phyloP scores from a whole-genome alignment of 1,140 invertebrate genomes.

The Eulimnadia texana region DNA sequence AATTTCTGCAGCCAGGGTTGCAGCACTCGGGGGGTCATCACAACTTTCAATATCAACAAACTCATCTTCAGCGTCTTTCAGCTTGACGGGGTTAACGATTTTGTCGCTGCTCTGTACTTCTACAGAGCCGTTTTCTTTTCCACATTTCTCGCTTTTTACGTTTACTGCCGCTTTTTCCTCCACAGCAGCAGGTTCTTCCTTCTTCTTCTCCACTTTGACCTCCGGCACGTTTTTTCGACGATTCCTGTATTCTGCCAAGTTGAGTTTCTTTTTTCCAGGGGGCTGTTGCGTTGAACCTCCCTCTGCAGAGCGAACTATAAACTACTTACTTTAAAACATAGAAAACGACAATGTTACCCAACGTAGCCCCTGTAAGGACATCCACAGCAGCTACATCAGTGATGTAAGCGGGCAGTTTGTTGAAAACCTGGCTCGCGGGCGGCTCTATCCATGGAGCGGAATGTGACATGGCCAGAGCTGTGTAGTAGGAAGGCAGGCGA shows the following conservation, averaged over 20 bases:
- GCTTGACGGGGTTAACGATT: conserved; percentile 6
- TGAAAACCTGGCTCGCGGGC: conserved; percentile 14
- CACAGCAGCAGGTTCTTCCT: conserved; percentile 20
- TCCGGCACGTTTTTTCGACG: conserved; percentile 23
- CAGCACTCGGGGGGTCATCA: neutral
- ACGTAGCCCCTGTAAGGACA: conserved; percentile 23
- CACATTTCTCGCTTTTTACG: neutral
- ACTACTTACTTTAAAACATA: conserved; percentile 12
- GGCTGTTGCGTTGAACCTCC: neutral
- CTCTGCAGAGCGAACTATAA: neutral
- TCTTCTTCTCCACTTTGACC: conserved; percentile 14
- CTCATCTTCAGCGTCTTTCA: neutral
- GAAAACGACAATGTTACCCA: conserved; percentile 18
- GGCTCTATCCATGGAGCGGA: conserved; percentile 5
- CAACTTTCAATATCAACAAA: neutral
- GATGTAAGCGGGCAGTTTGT: conserved; percentile 23
- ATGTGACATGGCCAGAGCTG: conserved; percentile 4
- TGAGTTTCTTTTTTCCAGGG: conserved; percentile 30
- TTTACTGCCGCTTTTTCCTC: neutral
- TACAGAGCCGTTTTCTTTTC: neutral
- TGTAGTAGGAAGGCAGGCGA: conserved; percentile 14
- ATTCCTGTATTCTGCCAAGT: conserved; percentile 35
- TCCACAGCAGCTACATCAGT: conserved; percentile 13
- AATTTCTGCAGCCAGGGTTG: neutral
- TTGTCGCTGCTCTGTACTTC: no score